These are phyloP conservation scores for Octomys mimax DNA, from an alignment of 2,797 vertebrate genomes.

Conservation along the genomic window DNA sequence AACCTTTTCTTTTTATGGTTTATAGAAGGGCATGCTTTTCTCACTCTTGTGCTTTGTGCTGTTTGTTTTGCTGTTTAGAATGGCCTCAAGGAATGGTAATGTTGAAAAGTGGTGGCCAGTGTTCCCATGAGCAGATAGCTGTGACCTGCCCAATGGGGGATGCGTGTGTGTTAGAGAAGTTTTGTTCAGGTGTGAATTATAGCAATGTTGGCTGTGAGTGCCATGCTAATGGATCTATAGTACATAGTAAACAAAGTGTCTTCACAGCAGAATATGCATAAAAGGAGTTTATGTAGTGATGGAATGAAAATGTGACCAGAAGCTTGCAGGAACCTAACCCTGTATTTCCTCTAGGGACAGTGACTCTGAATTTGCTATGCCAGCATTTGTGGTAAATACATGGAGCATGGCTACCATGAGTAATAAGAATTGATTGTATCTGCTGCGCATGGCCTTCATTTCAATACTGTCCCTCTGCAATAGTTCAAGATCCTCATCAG, in stretches of 20 bases:
- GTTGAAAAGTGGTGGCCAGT: not conserved
- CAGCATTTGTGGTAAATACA: not conserved
- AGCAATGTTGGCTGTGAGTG: not conserved
- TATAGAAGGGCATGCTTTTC: not conserved
- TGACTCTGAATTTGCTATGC: not conserved
- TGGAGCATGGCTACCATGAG: too few species aligned
- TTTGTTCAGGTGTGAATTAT: not conserved
- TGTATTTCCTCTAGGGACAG: not conserved
- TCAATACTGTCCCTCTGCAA: not conserved
- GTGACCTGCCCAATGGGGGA: not conserved
- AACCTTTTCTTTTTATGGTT: not conserved
- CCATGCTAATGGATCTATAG: not conserved
- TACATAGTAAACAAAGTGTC: not conserved
- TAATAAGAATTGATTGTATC: not conserved
- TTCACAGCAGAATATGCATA: not conserved
- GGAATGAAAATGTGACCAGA: not conserved
- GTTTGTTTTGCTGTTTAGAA: not conserved
- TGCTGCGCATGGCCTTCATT: not conserved
- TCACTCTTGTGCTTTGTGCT: not conserved
- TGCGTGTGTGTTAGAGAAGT: not conserved
- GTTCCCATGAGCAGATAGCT: not conserved
- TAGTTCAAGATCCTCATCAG: too few species aligned
- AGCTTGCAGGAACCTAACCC: not conserved
- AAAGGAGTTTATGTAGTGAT: not conserved
- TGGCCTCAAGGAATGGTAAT: too few species aligned